phyloP scores from a whole-genome alignment of 2,113 vertebrate species.

The Leiothrix lutea region DNA sequence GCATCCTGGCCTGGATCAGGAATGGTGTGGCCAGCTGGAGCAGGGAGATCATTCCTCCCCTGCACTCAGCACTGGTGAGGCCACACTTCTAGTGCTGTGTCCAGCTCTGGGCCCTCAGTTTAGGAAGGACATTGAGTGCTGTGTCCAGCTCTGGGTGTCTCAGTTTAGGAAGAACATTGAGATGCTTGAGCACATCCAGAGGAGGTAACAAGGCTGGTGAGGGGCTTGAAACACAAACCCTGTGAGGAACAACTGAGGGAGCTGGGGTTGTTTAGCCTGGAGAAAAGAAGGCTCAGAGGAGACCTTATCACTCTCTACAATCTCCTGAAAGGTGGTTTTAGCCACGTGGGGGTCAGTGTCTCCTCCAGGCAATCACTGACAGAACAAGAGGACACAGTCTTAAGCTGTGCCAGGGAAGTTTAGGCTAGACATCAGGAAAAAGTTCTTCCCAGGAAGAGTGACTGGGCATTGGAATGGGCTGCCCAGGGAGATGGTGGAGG shows the following conservation, averaged over 20 bases:
- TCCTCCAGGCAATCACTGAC: background rate
- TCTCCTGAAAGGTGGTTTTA: accelerated
- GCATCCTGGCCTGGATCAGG: background rate
- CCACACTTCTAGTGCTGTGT: no score
- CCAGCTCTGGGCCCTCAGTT: no score
- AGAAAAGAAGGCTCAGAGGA: background rate
- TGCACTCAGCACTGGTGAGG: background rate
- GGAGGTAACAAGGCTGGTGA: background rate
- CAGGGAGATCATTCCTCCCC: background rate
- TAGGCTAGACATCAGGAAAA: background rate
- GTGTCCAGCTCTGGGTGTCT: no score
- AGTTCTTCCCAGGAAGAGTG: background rate
- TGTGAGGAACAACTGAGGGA: background rate
- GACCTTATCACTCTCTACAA: background rate
- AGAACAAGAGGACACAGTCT: background rate
- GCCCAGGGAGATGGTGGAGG: no score
- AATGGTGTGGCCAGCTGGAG: background rate
- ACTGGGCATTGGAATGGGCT: no score
- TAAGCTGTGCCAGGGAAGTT: background rate
- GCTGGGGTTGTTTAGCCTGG: background rate
- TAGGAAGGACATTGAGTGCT: no score
- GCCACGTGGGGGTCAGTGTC: background rate
- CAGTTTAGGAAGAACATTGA: accelerated
- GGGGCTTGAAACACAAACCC: background rate
- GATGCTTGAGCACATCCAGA: accelerated